Base-by-base conservation (phyloP, 2,797 vertebrate species). In the Erithacus rubecula region DNA sequence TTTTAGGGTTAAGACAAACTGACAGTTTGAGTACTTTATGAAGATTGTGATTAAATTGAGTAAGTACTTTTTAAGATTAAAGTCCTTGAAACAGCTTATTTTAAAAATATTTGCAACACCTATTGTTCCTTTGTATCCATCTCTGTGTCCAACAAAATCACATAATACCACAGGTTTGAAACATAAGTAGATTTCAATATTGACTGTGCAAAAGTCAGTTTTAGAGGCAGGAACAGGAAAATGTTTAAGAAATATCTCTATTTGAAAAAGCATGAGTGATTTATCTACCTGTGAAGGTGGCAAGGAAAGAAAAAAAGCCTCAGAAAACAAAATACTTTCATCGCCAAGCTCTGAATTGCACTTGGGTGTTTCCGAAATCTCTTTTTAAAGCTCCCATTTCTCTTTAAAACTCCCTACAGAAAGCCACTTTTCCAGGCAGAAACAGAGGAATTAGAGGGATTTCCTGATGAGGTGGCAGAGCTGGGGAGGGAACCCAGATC, bases 51-150 rank as follows among this genome's bases (percentile, higher is more conserved):
- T 70, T 93, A 93, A 92, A 95, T 67, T 92, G 68, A 71, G 60
- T 93, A 92, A 94, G 89, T 84, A 70, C 67, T 84, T 95, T 87
- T 82, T 41, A 67, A 97, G 91, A 93, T 96, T 97, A 88, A 88
- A 95, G 83, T 39, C 74, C 87, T 93, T 94, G 63, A 91, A 94
- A 74, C 39, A 70, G 56, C 85, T 87, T 89, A 90, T 72, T 92
- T 94, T 67, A 1, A 32, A 93, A 89, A 90, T 88, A 88, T 87
- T 92, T 94, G 52, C 79, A 51, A 79, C 29, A 46, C 72, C 49
- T 94, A 67, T 94, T 95, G 85, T 90, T 96, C 67, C 56, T 95
- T 94, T 94, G 41, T 90, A 92, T 93, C 59, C 39, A 51, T 77
- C 52, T 89, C 64, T 88, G 84, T 82, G 91, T 93, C 89, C 87